Base-by-base conservation (phyloP, 1,140 invertebrate genomes). In the Tetramorium alpestre region DNA sequence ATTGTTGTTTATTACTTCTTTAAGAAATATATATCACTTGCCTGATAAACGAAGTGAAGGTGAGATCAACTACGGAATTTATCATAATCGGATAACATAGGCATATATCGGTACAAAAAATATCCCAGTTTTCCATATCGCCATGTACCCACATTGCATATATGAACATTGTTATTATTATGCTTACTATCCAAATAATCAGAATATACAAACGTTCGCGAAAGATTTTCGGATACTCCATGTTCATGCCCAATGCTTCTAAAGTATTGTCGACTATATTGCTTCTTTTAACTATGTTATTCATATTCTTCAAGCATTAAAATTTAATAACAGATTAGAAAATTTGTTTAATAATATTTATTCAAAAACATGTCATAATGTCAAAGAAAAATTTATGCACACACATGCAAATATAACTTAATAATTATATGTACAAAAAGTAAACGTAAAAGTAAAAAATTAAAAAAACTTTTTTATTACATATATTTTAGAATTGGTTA, bases 31-130 rank as follows among this genome's bases (percentile, higher is more conserved):
- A 78, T 33, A 13, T 73, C 38, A 73, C 80, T 82, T 82, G 22
- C 80, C 11, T 73, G 67, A 82, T n/a, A 10, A 58, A 6, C 11
- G 80, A 44, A 1, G 11, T 5, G 4, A 73, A 82, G 0, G 67
- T 73, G 41, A 73, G 5, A 4, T 82, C 67, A 7, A 82, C 67
- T 47, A 82, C 38, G 13, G 51, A 82, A 73, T 82, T 82, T 13
- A 58, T 18, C 25, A 38, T 10, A 72, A 73, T 16, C 6, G 80
- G 80, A 60, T 73, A n/a, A 44, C 49, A 28, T 0, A 73, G 1
- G 4, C 65, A 82, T 18, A 58, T 16, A 4, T 13, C 16, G 3
- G 1, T 22, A 11, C 44, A 33, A 47, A 72, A 0, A 4, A 13
- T 0, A 28, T 11, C 1, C 6, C 6, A n/a, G 2, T 60, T 41